Conservation (phyloP, 2,797 vertebrate genomes). For the Neosilurus hyrtlii region DNA sequence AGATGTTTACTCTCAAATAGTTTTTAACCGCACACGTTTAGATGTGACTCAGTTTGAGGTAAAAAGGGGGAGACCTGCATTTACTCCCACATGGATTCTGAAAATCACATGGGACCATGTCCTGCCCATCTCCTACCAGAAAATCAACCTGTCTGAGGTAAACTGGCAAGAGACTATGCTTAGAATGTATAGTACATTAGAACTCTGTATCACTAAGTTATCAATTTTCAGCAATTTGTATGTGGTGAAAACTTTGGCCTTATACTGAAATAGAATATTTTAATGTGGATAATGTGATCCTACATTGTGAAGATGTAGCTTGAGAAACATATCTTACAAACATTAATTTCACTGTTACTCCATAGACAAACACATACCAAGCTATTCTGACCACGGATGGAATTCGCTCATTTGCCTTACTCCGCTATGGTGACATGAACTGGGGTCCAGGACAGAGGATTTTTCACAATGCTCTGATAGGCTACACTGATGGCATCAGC, state of each 20-base stretch:
- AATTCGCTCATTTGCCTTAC: slow-evolving; percentile 72
- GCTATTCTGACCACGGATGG: slow-evolving; percentile 79
- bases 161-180: slow-evolving; percentile 4
- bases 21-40: slow-evolving; percentile 75
- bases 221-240: background rate
- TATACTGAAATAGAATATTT: background rate
- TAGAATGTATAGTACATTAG: background rate
- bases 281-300: background rate
- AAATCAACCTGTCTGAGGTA: slow-evolving; percentile 74
- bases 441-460: slow-evolving; percentile 76
- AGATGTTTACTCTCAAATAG: slow-evolving; percentile 74
- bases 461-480: slow-evolving; percentile 71
- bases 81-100: slow-evolving; percentile 76
- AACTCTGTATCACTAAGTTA: background rate
- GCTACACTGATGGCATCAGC: slow-evolving; percentile 73
- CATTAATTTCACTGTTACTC: slow-evolving; percentile 31
- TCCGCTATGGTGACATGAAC: slow-evolving; percentile 74
- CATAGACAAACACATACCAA: slow-evolving; percentile 81
- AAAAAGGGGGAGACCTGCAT: slow-evolving; percentile 58
- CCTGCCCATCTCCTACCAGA: slow-evolving; percentile 74
- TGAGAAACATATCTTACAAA: background rate
- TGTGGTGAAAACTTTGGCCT: background rate
- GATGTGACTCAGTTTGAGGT: slow-evolving; percentile 71
- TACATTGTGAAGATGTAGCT: background rate
- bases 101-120: slow-evolving; percentile 81